Base-by-base conservation (phyloP, 2,888 invertebrate genomes). In the Ectemnius cavifrons region DNA sequence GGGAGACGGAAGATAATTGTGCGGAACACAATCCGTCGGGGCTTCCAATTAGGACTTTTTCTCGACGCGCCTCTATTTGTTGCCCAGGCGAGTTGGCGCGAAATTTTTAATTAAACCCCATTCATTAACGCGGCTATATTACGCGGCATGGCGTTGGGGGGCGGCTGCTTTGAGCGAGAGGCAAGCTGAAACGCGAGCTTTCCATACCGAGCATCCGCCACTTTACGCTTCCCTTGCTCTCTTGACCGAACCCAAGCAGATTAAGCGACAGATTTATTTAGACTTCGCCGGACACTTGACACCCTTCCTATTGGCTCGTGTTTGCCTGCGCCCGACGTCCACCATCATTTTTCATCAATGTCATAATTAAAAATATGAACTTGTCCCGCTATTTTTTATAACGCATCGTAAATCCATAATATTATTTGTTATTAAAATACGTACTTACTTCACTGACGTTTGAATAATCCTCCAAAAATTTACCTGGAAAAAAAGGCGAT, bases 31-130 rank as follows among this genome's bases (percentile, higher is more conserved):
- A 76, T 76, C 77, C 71, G 66, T 71, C 59, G 47, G 57, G 47
- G 63, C 68, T 37, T 72, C 72, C 77, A 77, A 77, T 77, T 77
- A 77, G 77, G 72, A 77, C 65, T 77, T 76, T 71, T 69, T 52
- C 71, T 68, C 63, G 58, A 16, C 18, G 57, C 28, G 56, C 63
- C 66, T 71, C 27, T 76, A 69, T 77, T 77, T 76, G 77, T 77
- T 69, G 68, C 37, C 11, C 68, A 6, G 20, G 28, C 20, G 68
- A 77, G 20, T 77, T 66, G 52, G n/a, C 37, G 8, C 52, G 14
- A 77, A 77, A 67, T 76, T 76, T 76, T 77, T 77, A 76, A 77
- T 77, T 76, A 76, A 77, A 77, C 72, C 71, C 67, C 68, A 77
- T 77, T 77, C 71, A 76, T 72, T 77, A 72, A 66, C 49, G 77